Evolutionary conservation across 2,113 vertebrate species (phyloP).

Genomic region (Alligator sinensis): DNA sequence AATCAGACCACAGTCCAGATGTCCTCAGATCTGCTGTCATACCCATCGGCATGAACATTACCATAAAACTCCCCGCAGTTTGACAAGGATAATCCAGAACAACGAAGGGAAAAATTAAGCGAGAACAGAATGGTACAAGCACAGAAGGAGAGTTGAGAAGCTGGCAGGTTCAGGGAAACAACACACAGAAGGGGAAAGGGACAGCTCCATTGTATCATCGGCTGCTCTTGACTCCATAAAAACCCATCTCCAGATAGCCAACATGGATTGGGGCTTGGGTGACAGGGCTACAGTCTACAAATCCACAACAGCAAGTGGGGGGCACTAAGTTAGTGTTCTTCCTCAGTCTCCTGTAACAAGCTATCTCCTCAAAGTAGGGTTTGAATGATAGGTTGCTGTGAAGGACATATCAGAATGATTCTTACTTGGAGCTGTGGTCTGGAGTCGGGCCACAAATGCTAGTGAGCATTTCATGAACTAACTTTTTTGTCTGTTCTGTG

Average conservation of each 20-base stretch:
- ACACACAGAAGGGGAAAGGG: background rate
- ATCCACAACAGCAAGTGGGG: background rate
- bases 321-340: background rate
- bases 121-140: background rate
- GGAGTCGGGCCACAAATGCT: background rate
- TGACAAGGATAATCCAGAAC: background rate
- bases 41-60: background rate
- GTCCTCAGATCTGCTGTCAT: background rate
- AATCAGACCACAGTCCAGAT: background rate
- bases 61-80: background rate
- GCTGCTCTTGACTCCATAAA: background rate
- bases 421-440: background rate
- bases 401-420: background rate
- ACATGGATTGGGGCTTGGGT: background rate
- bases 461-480: background rate
- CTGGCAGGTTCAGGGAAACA: background rate
- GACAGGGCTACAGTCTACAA: too few relatives aligned
- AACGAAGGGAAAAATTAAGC: background rate
- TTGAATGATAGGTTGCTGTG: background rate
- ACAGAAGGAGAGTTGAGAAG: background rate
- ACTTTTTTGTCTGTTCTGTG: background rate
- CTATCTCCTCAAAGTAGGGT: background rate
- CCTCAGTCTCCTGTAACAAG: background rate
- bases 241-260: background rate
- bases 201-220: background rate